Evolutionary conservation across 2,888 invertebrate genomes (phyloP), one percentile per base, ranked within the genome.

Genomic region (Drosophila suboccidentalis): DNA sequence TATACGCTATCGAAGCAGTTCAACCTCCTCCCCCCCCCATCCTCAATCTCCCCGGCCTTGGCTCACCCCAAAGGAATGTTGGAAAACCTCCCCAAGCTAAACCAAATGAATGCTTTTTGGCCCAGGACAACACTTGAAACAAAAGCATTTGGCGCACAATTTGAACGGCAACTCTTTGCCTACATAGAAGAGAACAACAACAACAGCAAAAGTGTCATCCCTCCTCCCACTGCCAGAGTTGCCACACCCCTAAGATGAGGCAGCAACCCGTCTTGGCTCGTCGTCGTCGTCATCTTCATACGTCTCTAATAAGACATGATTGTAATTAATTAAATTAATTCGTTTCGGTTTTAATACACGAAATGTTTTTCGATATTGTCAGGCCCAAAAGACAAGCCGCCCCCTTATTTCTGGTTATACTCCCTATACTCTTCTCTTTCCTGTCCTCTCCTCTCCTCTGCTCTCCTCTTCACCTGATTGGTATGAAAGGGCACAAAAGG

Each of bases 291-390:
- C 82, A 43, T 69, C 83, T 84, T 82, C 83, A 87, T 87, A 87
- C 83, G 87, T 87, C 87, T 92, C 92, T 92, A 92, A 92, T 91
- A 92, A 92, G 92, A 92, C 90, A 91, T 90, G 91, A 91, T 91
- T 92, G 91, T 92, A 92, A 92, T 92, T 92, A 92, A 92, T 92
- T 92, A 91, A 92, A 92, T 92, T 92, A 92, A 92, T 92, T 92
- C 92, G 91, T 91, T 92, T 92, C 90, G 92, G 92, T 91, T 92
- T 91, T 91, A 92, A 91, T 91, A 92, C 90, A 91, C 85, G 88
- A 89, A 90, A 89, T 89, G 90, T 89, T 86, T 87, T 90, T 88
- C 90, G 89, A 89, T 90, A 90, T 89, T 80, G 68, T 73, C 79
- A 62, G 65, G 47, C 54, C 65, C 51, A 26, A 65, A n/a, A 26